A percentile compares a stretch with the other conserved stretches of the same genome.
Evolutionary conservation across 2,888 invertebrate species (phyloP).

Genomic region (Urechis unicinctus): DNA sequence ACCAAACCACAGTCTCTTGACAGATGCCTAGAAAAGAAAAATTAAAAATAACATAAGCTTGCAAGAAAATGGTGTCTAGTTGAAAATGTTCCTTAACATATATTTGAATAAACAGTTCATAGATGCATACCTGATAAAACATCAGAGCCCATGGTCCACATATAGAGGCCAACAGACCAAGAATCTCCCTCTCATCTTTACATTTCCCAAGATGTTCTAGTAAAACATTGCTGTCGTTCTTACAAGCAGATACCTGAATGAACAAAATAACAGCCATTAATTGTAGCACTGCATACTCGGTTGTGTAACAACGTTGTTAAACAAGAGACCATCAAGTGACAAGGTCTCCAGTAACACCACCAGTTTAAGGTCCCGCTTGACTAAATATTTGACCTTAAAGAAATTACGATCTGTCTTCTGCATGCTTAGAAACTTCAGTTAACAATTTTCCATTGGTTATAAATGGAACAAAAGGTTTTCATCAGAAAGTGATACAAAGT

Average conservation of each 20-base stretch:
- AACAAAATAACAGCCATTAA: neutral
- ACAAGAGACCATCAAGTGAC: too few relatives aligned
- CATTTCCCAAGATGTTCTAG: constrained; percentile 27
- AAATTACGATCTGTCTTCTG: too few relatives aligned
- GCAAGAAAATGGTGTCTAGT: neutral
- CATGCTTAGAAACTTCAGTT: too few relatives aligned
- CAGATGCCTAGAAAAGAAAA: constrained; percentile 3
- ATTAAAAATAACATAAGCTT: neutral
- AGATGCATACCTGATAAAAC: constrained; percentile 57
- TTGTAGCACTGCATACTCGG: neutral
- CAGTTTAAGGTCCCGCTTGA: too few relatives aligned
- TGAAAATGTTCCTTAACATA: neutral
- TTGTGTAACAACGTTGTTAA: neutral
- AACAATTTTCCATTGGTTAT: too few relatives aligned
- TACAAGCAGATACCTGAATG: constrained; percentile 9
- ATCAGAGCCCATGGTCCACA: constrained; percentile 82
- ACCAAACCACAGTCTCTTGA: constrained; percentile 61
- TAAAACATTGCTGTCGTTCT: constrained; percentile 42
- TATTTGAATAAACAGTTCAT: neutral
- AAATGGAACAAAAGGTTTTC: too few relatives aligned
- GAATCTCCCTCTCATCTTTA: constrained; percentile 29
- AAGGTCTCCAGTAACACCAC: too few relatives aligned
- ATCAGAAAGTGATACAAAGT: too few relatives aligned
- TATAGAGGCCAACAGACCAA: constrained; percentile 57
- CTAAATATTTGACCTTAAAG: too few relatives aligned